Base-by-base conservation (phyloP, 1,140 invertebrate genomes). In the Diorhabda carinulata region DNA sequence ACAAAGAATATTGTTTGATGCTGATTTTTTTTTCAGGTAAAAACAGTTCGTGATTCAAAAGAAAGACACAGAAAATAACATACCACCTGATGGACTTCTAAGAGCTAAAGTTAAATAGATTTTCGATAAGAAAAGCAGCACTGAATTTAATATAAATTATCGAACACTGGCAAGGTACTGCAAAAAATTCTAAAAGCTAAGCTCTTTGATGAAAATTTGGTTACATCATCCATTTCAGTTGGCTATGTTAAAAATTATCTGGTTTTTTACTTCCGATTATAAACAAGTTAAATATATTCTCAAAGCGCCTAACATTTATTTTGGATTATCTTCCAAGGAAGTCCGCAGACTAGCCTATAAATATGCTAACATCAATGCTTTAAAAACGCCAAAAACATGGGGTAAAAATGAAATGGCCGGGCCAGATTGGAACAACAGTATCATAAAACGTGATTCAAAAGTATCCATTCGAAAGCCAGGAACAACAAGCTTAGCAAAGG, bases 361-460 rank as follows among this genome's bases (percentile, higher is more conserved):
- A 5, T 44, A 40, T 58, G 65, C 57, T 45, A 42, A 40, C 3
- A 7, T n/a, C 8, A 45, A 62, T 62, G 8, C 10, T 7, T 62
- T 62, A 42, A 69, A 64, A 42, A 64, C 65, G 3, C 63, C 64
- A 56, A 44, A 59, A 7, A 45, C 57, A 10, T 70, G 68, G 68
- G 4, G 9, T 25, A 6, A 43, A 9, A 70, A 66, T 41, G 8
- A 60, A 41, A 6, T 44, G 40, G 69, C 66, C 4, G 66, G 61
- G 3, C 6, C 44, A 41, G 69, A 70, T 44, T 70, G 69, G 69
- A 67, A 67, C 43, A 63, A 65, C 8, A 40, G 7, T 56, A 67
- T 70, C 43, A 61, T 70, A 60, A 70, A 70, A 43, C 7, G 65
- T 59, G 47, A 70, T 56, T 66, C 69, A 8, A 25, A 6, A 10